Base-by-base conservation (phyloP, 2,113 vertebrate genomes). In the Progne subis region DNA sequence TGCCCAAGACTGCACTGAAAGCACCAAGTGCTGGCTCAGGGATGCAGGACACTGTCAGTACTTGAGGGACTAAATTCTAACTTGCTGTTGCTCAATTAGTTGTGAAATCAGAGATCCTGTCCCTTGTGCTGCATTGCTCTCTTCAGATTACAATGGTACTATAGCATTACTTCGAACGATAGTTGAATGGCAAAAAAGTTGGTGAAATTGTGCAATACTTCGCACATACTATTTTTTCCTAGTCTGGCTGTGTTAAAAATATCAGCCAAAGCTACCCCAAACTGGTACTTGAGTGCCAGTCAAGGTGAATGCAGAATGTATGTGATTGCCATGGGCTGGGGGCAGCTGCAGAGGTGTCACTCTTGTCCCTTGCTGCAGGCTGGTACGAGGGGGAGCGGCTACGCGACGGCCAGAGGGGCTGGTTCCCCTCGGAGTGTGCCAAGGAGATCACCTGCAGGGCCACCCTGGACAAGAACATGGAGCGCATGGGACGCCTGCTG, bases 341-440 rank as follows among this genome's bases (percentile, higher is more conserved):
- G 11, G 0, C 4, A 5, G 43, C 32, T 8, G 64, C 72, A 53
- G 17, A 6, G 50, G 31, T 44, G 32, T 86, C 21, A 31, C 23
- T 25, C 19, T 2, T 82, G 31, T 90, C 31, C 14, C 44, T 71
- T 14, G 29, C 49, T 19, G 9, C 97, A 99, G 99, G 99, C 10
- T 99, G 99, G 99, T 99, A 98, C 24, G 99, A 99, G 96, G 99
- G 99, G 3, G 98, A 99, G 57, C 97, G 99, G 4, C 95, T 99
- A 82, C 98, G 99, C 26, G 99, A 99, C 1, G 99, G 99, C 1
- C 99, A 98, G 49, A 92, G 98, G 53, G 99, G 99, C 9, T 99
- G 99, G 99, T 99, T 99, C 94, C 98, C 99, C 5, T 95, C 97
- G 3, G 99, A 99, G 65, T 99, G 99, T 24, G 99, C 98, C 34